phyloP scores from a whole-genome alignment of 2,113 vertebrate genomes.

The Alouatta palliata region DNA sequence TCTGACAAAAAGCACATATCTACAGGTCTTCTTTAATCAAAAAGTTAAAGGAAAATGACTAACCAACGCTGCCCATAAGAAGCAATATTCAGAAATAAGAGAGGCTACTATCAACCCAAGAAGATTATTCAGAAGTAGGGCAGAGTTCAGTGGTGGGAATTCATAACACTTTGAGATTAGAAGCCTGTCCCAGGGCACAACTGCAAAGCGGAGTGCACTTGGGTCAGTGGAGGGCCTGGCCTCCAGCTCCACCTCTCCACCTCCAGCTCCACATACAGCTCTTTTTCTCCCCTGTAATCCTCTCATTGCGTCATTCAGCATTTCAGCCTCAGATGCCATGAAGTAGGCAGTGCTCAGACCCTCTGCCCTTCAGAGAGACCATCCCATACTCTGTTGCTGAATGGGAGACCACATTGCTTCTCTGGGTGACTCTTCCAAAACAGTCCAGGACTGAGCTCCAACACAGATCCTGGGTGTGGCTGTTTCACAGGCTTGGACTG shows the following conservation, averaged over 20 bases:
- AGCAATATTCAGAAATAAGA: neutral
- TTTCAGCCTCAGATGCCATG: neutral
- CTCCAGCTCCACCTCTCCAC: neutral
- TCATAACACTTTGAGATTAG: neutral
- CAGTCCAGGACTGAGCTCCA: neutral
- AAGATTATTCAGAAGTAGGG: neutral
- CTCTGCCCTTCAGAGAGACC: neutral
- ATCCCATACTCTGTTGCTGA: neutral
- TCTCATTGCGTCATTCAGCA: neutral
- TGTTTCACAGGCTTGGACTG: neutral
- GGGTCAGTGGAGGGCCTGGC: neutral
- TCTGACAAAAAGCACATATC: neutral
- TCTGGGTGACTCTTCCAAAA: neutral
- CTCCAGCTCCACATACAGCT: neutral
- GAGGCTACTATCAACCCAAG: neutral
- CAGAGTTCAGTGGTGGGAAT: neutral
- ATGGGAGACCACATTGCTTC: neutral
- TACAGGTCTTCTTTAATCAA: neutral
- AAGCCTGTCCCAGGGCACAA: neutral
- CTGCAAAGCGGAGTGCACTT: neutral
- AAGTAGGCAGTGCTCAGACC: neutral
- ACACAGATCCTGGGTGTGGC: neutral
- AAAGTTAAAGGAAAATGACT: neutral
- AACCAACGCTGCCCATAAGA: neutral
- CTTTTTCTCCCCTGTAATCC: neutral